Conservation (phyloP, 2,113 vertebrate species). For the Boleophthalmus pectinirostris region DNA sequence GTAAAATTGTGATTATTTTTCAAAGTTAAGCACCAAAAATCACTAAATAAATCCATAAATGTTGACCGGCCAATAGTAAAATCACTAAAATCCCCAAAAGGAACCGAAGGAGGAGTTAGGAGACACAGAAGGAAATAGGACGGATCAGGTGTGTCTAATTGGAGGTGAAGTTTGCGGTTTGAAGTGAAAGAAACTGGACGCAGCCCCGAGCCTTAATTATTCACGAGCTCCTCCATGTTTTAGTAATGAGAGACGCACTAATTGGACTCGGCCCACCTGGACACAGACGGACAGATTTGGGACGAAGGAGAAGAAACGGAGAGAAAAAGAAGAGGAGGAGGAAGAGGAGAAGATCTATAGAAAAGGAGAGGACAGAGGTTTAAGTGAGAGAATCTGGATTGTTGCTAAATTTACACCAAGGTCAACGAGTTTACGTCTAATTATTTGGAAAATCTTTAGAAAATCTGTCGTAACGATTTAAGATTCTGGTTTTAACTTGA, state of each 20-base stretch:
- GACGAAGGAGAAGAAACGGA: conserved; percentile 16
- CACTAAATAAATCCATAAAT: too few relatives aligned
- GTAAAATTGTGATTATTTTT: too few relatives aligned
- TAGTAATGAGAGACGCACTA: conserved; percentile 88
- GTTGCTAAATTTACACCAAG: too few relatives aligned
- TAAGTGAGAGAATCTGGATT: too few relatives aligned
- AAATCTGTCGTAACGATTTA: too few relatives aligned
- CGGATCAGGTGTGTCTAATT: background rate
- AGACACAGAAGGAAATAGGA: background rate
- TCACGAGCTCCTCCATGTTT: conserved; percentile 85
- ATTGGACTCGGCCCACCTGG: conserved; percentile 76
- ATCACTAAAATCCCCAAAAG: background rate
- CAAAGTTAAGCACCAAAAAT: too few relatives aligned
- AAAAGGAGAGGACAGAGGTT: background rate
- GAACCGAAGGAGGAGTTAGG: background rate
- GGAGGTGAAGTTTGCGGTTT: conserved; percentile 43
- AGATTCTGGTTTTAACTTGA: too few relatives aligned
- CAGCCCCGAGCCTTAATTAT: conserved; percentile 97
- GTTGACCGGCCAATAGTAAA: background rate
- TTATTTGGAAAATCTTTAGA: too few relatives aligned
- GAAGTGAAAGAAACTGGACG: conserved; percentile 88
- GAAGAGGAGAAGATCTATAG: conserved; percentile 11
- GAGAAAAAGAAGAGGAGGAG: conserved; percentile 15
- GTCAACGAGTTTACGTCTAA: too few relatives aligned
- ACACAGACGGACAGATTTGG: conserved; percentile 57